phyloP scores from a whole-genome alignment of 2,797 vertebrate genomes.

The Spea hammondii region DNA sequence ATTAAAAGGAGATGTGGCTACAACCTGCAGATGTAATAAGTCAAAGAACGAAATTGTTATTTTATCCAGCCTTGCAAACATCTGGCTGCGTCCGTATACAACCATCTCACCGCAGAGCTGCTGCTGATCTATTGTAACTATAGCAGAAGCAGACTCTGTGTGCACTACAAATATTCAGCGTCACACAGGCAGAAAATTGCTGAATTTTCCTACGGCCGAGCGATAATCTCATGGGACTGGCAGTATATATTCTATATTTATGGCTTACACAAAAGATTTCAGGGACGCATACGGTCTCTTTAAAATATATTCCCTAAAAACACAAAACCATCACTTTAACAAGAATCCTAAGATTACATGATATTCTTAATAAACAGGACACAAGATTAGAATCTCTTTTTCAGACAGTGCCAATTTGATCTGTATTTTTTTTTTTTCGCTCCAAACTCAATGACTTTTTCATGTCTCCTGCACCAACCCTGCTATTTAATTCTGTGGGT shows the following conservation, averaged over 20 bases:
- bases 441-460: conserved; percentile 5
- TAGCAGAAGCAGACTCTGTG: conserved; percentile 21
- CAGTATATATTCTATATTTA: conserved; percentile 1
- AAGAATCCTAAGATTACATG: neutral
- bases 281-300: neutral
- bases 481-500: conserved; percentile 36
- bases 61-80: conserved; percentile 25
- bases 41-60: conserved; percentile 4
- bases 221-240: neutral
- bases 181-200: neutral
- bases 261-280: neutral
- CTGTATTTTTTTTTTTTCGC: neutral
- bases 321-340: neutral
- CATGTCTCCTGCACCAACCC: neutral
- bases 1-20: conserved; percentile 40
- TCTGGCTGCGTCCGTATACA: conserved; percentile 23
- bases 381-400: neutral
- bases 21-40: conserved; percentile 24
- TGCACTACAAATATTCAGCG: neutral
- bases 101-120: conserved; percentile 4
- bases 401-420: too few species aligned
- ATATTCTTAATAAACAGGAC: conserved; percentile 16
- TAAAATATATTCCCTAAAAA: neutral
- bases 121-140: conserved; percentile 18
- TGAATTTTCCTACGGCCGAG: neutral